Conservation (phyloP, 2,888 invertebrate genomes). For the Anoplius nigerrimus region DNA sequence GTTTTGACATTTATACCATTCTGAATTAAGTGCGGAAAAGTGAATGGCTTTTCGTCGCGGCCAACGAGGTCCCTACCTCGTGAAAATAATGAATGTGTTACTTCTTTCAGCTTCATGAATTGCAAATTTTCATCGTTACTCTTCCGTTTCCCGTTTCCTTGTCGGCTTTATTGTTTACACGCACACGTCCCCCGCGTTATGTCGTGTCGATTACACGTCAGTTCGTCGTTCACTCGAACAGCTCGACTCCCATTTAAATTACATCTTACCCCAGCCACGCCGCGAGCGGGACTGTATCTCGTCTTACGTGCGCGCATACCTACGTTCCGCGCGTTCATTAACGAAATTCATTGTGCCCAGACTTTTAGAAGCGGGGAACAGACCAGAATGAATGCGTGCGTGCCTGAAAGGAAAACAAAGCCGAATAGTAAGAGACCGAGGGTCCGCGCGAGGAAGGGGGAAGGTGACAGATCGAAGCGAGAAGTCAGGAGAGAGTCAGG, state of each 20-base stretch:
- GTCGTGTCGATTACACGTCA: no score
- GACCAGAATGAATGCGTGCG: no score
- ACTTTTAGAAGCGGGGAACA: no score
- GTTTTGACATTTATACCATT: constrained; percentile 17
- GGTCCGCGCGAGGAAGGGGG: no score
- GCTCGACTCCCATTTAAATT: not conserved
- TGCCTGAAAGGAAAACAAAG: no score
- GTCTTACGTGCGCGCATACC: not conserved
- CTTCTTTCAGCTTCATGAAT: constrained; percentile 42
- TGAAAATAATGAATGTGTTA: constrained; percentile 45
- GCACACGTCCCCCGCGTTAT: no score
- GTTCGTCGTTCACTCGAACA: not conserved
- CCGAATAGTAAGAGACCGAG: no score
- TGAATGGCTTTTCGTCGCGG: constrained; percentile 36
- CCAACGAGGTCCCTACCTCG: constrained; percentile 23
- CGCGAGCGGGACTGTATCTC: no score
- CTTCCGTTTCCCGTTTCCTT: constrained; percentile 19
- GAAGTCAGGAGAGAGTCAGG: no score
- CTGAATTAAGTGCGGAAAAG: constrained; percentile 40
- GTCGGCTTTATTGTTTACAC: constrained; percentile 21
- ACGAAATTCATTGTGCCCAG: no score
- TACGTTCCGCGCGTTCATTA: not conserved
- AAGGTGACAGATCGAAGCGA: no score
- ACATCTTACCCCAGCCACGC: not conserved
- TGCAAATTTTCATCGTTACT: constrained; percentile 39